These are phyloP conservation scores for Aphelocoma coerulescens DNA, from an alignment of 2,113 vertebrate genomes.

Conservation along the genomic window DNA sequence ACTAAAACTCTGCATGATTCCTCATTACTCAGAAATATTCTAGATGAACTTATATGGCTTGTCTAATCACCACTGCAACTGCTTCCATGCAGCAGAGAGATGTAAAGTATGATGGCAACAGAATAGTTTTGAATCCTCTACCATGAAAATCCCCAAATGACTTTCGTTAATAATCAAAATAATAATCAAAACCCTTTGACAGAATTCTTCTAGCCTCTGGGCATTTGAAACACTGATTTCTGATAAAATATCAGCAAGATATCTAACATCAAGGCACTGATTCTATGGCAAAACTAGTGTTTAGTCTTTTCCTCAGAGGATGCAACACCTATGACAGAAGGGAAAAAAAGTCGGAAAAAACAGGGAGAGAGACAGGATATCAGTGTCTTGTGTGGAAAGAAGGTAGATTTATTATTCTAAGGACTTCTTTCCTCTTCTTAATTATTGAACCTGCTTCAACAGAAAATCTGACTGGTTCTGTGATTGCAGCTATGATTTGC, in stretches of 20 bases:
- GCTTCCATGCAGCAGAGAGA: neutral
- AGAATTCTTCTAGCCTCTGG: neutral
- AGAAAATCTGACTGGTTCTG: neutral
- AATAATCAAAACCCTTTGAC: neutral
- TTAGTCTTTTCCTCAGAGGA: neutral
- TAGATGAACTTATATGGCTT: neutral
- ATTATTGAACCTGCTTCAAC: neutral
- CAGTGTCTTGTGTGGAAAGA: neutral
- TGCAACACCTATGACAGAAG: neutral
- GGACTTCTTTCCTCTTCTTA: neutral
- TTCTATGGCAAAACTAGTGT: neutral
- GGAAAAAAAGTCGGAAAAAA: neutral
- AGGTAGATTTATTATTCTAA: neutral
- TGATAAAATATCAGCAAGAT: neutral
- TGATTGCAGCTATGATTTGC: neutral
- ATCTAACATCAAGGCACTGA: neutral
- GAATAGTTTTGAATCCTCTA: neutral
- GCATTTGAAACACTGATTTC: neutral
- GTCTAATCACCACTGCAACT: neutral
- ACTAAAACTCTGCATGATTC: neutral
- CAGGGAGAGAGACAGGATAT: neutral
- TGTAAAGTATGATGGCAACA: neutral
- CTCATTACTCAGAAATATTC: neutral
- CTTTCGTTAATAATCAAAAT: too few species aligned
- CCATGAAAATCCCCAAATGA: neutral